Evolutionary conservation across 2,113 vertebrate species (phyloP).

Genomic region (Fulica atra): DNA sequence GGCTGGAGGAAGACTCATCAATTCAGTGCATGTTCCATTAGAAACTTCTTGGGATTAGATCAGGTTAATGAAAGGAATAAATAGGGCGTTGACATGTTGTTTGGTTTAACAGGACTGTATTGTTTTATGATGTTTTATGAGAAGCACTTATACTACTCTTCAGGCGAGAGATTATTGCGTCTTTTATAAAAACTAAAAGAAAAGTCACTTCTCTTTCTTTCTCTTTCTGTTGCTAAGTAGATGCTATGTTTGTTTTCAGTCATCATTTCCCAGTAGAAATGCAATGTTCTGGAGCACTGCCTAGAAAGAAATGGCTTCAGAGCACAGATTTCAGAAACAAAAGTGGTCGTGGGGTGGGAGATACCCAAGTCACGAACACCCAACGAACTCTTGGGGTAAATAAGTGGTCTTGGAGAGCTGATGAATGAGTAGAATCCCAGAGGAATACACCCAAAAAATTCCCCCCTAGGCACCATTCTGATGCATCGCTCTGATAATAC

Average conservation of each 20-base stretch:
- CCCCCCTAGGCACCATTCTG: rapidly evolving
- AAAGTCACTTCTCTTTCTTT: conserved; percentile 46
- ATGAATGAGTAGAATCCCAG: background rate
- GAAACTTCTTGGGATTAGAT: conserved; percentile 55
- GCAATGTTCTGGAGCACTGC: conserved; percentile 32
- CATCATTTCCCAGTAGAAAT: conserved; percentile 41
- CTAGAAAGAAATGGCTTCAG: conserved; percentile 26
- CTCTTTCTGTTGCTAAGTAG: conserved; percentile 60
- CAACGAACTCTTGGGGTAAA: background rate
- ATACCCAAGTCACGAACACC: background rate
- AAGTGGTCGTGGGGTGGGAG: background rate
- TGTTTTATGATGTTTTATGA: conserved; percentile 71
- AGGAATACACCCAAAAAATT: background rate
- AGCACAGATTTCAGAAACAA: background rate
- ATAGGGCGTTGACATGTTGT: conserved; percentile 54
- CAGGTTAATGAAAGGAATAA: conserved; percentile 71
- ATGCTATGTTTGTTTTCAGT: conserved; percentile 44
- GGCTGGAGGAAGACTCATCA: conserved; percentile 3
- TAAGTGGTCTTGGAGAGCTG: background rate
- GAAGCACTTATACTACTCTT: conserved; percentile 59
- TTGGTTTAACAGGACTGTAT: conserved; percentile 55
- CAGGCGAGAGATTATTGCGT: conserved; percentile 15
- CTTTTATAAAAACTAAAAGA: conserved; percentile 59
- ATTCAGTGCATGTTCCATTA: conserved; percentile 35
- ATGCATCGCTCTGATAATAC: background rate